Base-by-base conservation (phyloP, 1,140 invertebrate genomes). In the Saccostrea glomerata region DNA sequence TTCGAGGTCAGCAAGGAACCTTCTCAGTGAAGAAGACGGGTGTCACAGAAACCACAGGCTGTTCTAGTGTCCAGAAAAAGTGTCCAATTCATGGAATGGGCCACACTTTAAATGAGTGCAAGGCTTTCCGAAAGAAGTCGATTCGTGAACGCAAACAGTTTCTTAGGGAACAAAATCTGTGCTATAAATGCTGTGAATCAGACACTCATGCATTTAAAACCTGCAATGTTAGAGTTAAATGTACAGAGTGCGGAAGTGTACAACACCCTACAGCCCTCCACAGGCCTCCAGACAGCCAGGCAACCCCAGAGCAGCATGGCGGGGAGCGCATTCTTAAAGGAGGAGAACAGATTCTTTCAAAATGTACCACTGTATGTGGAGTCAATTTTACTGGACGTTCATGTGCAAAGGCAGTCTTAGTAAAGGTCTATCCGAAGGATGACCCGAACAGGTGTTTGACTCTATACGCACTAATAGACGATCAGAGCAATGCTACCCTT, bases 391-490 rank as follows among this genome's bases (percentile, higher is more conserved):
- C 60, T 15, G 87, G 89, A 47, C 86, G 89, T 58, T 91, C 87
- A 1, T 89, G 90, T 89, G 89, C 88, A 12, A 89, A 89, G 40
- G 84, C 88, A 15, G 70, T 88, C 2, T 56, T 85, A 40, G 89
- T 89, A 1, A n/a, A 86, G 11, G 89, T 89, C 20, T 89, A 82
- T 77, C 82, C 82, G 23, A 86, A 88, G 63, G 84, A 83, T 25
- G 15, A 77, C 40, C 86, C 88, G 9, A 7, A 83, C 20, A 23
- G 63, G 77, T 58, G 20, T 56, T 2, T 89, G 13, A 17, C 25
- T 23, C 17, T 89, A 11, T 91, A 91, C 82, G 88, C 90, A 5
- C 20, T 91, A 11, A 84, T 89, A 30, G 90, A 91, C 70, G 90
- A 89, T 58, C 88, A 91, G 86, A 89, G 88, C 60, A 89, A 88